A percentile compares a stretch with the other conserved stretches of the same genome.
Conservation (phyloP, 2,113 vertebrate genomes). For the Dasypus novemcinctus region DNA sequence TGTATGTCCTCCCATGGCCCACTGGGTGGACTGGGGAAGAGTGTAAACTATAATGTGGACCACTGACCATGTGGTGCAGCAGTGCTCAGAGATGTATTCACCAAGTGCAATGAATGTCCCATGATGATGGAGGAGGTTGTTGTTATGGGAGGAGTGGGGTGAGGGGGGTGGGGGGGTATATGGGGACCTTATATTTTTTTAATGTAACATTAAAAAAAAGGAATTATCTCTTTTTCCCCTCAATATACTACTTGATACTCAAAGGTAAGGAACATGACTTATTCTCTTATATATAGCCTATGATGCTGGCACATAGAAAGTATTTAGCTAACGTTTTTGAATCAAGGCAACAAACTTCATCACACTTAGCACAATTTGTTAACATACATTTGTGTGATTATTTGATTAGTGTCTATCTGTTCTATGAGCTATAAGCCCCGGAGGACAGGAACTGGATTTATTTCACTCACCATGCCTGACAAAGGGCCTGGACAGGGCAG, state of each 20-base stretch:
- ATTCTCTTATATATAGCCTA: neutral
- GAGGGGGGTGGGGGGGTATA: no score
- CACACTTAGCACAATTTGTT: neutral
- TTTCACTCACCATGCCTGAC: neutral
- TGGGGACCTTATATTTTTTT: no score
- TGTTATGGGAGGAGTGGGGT: no score
- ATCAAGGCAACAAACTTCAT: neutral
- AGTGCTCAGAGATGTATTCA: no score
- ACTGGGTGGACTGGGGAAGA: no score
- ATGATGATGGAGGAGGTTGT: no score
- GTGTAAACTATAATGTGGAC: no score
- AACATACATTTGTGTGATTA: neutral
- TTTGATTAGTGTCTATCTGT: neutral
- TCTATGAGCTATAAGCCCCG: neutral
- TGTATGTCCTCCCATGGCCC: no score
- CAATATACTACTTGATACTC: neutral
- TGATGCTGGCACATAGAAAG: neutral
- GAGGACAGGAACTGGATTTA: neutral
- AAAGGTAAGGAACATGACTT: neutral
- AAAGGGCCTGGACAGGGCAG: neutral
- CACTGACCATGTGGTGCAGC: no score
- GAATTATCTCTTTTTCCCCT: neutral
- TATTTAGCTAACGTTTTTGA: neutral
- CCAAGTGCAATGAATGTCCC: no score
- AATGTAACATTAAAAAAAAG: no score